Conservation (phyloP, 2,797 vertebrate species). For the Australoheros facetus region DNA sequence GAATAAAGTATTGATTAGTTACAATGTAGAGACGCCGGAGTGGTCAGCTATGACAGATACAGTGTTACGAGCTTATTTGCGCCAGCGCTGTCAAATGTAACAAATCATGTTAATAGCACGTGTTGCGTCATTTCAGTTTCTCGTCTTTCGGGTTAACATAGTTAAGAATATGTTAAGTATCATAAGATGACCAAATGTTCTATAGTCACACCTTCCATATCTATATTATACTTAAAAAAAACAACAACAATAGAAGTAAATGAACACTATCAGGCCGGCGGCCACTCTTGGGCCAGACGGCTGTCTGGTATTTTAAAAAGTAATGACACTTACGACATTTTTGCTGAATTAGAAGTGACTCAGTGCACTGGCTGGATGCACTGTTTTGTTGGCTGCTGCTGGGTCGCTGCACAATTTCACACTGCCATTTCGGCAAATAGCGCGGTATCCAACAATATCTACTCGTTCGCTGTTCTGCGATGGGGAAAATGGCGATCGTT, state of each 20-base stretch:
- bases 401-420: slow-evolving; percentile 77
- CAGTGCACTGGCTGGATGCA: slow-evolving; percentile 85
- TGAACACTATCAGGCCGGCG: background rate
- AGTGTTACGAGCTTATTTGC: background rate
- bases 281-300: background rate
- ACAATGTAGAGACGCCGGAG: accelerated
- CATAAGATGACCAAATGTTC: background rate
- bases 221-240: background rate
- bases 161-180: background rate
- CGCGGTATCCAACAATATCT: slow-evolving; percentile 20
- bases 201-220: background rate
- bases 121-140: background rate
- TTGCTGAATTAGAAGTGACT: slow-evolving; percentile 70
- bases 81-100: background rate
- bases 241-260: background rate
- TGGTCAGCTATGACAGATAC: accelerated
- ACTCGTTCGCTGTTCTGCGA: background rate
- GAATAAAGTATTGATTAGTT: accelerated
- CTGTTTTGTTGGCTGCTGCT: slow-evolving; percentile 80
- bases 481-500: slow-evolving; percentile 38
- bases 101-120: background rate
- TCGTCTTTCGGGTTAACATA: background rate
- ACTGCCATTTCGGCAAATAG: slow-evolving; percentile 78
- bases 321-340: slow-evolving; percentile 82
- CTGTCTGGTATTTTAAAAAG: background rate